phyloP scores from a whole-genome alignment of 1,140 invertebrate species.

The Caenorhabditis inopinata region DNA sequence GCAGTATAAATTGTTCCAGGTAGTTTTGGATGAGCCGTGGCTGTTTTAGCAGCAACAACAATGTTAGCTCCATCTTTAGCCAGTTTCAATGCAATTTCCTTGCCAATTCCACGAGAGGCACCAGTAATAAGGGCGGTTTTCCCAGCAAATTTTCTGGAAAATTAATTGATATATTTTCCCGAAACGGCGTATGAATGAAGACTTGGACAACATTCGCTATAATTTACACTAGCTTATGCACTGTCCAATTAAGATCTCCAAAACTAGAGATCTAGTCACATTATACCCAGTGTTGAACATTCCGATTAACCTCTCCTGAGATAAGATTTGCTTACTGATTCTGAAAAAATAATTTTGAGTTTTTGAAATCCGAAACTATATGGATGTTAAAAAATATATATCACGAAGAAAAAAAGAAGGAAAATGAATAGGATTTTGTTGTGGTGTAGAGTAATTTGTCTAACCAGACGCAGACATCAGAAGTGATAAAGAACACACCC shows the following conservation, averaged over 20 bases:
- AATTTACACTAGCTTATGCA: no score
- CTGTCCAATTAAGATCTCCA: no score
- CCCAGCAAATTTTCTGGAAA: conserved; percentile 78
- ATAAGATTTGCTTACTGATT: no score
- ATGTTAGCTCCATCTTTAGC: conserved; percentile 75
- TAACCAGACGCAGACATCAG: neutral
- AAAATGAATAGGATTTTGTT: neutral
- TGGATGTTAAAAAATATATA: no score
- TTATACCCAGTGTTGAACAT: conserved; percentile 27
- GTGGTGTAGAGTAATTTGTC: neutral
- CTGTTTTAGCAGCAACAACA: conserved; percentile 62
- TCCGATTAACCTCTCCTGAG: no score
- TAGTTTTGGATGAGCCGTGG: conserved; percentile 80
- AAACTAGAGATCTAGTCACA: no score
- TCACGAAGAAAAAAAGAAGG: neutral
- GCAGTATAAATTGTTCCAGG: conserved; percentile 97
- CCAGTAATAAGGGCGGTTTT: conserved; percentile 92
- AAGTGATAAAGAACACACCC: neutral
- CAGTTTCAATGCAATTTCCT: conserved; percentile 87
- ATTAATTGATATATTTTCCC: no score
- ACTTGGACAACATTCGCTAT: no score
- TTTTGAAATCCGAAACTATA: neutral
- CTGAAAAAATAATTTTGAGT: neutral
- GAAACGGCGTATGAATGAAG: no score
- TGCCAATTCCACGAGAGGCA: conserved; percentile 93